phyloP scores from a whole-genome alignment of 2,113 vertebrate species.

The Marmota flaviventris region DNA sequence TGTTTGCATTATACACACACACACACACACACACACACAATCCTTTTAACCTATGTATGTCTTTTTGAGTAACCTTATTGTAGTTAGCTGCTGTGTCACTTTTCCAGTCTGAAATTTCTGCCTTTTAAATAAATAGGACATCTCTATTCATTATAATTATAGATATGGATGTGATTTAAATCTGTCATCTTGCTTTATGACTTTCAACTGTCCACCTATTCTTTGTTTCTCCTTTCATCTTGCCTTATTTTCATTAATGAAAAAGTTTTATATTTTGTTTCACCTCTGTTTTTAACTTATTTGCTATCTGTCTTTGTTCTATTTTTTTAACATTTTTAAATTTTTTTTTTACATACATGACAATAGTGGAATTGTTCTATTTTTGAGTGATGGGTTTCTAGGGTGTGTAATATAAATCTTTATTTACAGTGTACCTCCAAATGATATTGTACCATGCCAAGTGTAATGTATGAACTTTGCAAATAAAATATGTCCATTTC shows the following conservation, averaged over 20 bases:
- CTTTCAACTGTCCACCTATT: background rate
- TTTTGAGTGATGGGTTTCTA: conserved; percentile 10
- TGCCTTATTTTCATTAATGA: background rate
- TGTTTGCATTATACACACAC: background rate
- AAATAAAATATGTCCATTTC: background rate
- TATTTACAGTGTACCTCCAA: background rate
- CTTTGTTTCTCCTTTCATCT: background rate
- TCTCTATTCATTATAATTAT: background rate
- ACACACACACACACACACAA: too few relatives aligned
- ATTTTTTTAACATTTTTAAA: background rate
- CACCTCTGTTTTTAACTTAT: background rate
- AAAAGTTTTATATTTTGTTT: background rate
- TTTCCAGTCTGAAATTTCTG: background rate
- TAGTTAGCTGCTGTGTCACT: background rate
- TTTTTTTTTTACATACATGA: too few relatives aligned
- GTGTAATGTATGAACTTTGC: background rate
- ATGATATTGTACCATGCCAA: background rate
- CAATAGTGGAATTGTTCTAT: background rate
- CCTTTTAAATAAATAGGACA: background rate
- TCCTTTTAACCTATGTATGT: background rate
- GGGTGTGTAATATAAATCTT: background rate
- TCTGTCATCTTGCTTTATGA: background rate
- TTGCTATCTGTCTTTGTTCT: background rate
- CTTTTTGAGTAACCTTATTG: background rate
- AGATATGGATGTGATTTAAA: background rate